A percentile compares a stretch with the other conserved stretches of the same genome.
phyloP scores from a whole-genome alignment of 2,888 invertebrate genomes.

The Tachina grossa region DNA sequence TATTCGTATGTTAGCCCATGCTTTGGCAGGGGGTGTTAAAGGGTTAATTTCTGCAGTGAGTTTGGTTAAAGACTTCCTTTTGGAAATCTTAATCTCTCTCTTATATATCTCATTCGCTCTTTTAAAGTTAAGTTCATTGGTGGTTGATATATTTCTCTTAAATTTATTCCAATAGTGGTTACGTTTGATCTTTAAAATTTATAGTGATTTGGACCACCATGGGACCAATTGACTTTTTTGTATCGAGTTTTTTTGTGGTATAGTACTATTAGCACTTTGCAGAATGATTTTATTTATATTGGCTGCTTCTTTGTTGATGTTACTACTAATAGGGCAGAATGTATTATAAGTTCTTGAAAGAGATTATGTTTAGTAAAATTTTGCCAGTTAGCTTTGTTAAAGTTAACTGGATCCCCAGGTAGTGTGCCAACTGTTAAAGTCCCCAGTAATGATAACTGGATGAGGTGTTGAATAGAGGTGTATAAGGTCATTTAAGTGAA shows the following conservation, averaged over 20 bases:
- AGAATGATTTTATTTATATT: slow-evolving; percentile 8
- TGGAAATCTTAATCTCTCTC: background rate
- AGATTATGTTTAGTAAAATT: background rate
- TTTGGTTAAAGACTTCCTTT: background rate
- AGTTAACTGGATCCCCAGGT: background rate
- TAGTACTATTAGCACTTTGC: background rate
- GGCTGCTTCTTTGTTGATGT: background rate
- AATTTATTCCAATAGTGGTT: slow-evolving; percentile 16
- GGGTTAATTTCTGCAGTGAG: background rate
- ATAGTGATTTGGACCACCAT: slow-evolving; percentile 7
- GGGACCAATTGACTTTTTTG: background rate
- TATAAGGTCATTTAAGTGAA: background rate
- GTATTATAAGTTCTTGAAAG: background rate
- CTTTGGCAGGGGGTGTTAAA: background rate
- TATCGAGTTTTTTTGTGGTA: too few relatives aligned
- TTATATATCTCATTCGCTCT: background rate
- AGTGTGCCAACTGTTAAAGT: background rate
- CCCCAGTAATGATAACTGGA: background rate
- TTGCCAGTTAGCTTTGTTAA: background rate
- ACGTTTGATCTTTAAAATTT: background rate
- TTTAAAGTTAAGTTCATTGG: background rate
- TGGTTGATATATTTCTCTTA: background rate
- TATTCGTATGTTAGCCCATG: too few relatives aligned
- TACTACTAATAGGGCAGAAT: background rate
- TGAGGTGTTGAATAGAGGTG: background rate